Base-by-base conservation (phyloP, 2,888 invertebrate genomes). In the Nezara viridula region DNA sequence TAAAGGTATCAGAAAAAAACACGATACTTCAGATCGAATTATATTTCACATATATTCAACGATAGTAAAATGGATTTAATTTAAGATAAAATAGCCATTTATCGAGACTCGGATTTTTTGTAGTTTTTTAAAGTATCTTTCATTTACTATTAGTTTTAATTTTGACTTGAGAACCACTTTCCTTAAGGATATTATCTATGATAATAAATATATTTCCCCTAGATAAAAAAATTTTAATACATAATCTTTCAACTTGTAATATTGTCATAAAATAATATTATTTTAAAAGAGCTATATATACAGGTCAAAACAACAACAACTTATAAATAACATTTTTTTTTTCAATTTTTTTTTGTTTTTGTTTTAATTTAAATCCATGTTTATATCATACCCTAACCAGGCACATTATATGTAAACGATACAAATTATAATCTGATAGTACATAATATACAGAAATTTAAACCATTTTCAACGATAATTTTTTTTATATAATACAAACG, bases 321-420 rank as follows among this genome's bases (percentile, higher is more conserved):
- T n/a, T n/a, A 81, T 44, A 81, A 73, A 37, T 37, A 73, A 32
- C 32, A 37, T 73, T 73, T 73, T 73, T 73, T 73, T 73, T 73
- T 73, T 6, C 0, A 60, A 3, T 60, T 60, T 60, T 60, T 14
- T 60, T 44, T 44, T 10, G 10, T 27, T 27, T 73, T 73, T 73
- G 19, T 73, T 19, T 19, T 7, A 77, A 44, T 81, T 44, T n/a
- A 44, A 81, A 44, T 44, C 81, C 40, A 81, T 32, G 24, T 81
- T 81, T 81, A 81, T 81, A 81, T 44, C 12, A 88, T 47, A 66
- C 88, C 88, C 49, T 73, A 73, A 66, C 88, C 88, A 88, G 88
- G 88, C 88, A 88, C 88, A 88, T 88, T 66, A 88, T 88, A 88
- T 88, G 66, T 88, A 88, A 27, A 88, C 66, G n/a, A 73, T 32